Evolutionary conservation across 2,113 vertebrate genomes (phyloP), one percentile per base, ranked within the genome.

Genomic region (Pluvialis apricaria): DNA sequence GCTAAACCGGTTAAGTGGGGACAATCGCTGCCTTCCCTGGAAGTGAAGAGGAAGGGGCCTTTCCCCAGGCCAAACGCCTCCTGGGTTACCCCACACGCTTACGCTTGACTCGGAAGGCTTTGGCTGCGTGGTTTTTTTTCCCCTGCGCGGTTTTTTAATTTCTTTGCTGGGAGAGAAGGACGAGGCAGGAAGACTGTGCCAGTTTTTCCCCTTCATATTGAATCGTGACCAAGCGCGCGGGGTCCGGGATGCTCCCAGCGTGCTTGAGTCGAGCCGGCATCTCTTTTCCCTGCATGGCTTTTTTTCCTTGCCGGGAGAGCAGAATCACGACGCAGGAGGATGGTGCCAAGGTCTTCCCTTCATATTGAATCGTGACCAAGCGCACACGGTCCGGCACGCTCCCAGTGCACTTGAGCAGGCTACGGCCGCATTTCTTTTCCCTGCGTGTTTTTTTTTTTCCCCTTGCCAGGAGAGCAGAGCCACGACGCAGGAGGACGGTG

Each of bases 1-100:
- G 95, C 90, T 80, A 94, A 94, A 90, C 58, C 36, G 51, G 78
- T 92, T 96, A 94, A 96, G 82, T 87, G 86, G 90, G 86, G 82
- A 61, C 92, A 90, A 90, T 92, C 68, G 65, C 81, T 61, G 76
- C 66, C 70, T 66, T 49, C 83, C 87, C 68, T 20, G 72, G 58
- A 34, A 54, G 36, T 42, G 36, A 15, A n/a, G 72, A 72, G 19
- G 66, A 82, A 47, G 45, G 58, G 71, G 82, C n/a, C 55, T 61
- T 57, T 57, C 66, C 72, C 47, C 60, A 9, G 45, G 57, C 44
- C 80, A 55, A 70, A 68, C 7, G 13, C 10, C 69, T 62, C 64
- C 42, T 3, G 45, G 79, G 64, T 32, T 10, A 32, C 40, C 36
- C 24, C 1, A 18, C n/a, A 10, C 7, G 3, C 62, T 68, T 2